Evolutionary conservation across 2,888 invertebrate species (phyloP).

Genomic region (Ormyrus labotus): DNA sequence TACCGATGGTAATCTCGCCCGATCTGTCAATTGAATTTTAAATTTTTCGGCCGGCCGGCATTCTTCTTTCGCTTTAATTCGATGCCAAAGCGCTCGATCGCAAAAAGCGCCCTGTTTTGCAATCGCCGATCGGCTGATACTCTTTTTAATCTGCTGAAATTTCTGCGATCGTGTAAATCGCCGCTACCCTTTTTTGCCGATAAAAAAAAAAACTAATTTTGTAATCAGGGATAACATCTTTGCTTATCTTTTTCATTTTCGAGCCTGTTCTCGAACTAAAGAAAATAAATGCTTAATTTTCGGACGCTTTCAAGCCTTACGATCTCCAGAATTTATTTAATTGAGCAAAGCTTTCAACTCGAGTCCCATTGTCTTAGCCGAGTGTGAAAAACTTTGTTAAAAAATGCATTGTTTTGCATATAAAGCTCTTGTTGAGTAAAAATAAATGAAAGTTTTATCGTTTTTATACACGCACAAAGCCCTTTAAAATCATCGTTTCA

Average conservation of each 20-base stretch:
- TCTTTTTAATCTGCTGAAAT: too few species aligned
- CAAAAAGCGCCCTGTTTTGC: conserved; percentile 13
- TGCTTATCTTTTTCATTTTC: too few species aligned
- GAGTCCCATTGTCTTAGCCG: too few species aligned
- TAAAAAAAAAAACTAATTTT: too few species aligned
- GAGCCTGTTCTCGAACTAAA: too few species aligned
- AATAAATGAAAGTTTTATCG: neutral
- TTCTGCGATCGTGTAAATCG: neutral
- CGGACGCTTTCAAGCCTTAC: too few species aligned
- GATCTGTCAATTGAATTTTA: conserved; percentile 48
- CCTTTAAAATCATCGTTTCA: conserved; percentile 15
- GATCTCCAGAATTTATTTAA: too few species aligned
- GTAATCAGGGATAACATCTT: too few species aligned
- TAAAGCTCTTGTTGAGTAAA: neutral
- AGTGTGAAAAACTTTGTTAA: too few species aligned
- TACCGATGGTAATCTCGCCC: conserved; percentile 21
- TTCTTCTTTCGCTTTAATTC: conserved; percentile 4
- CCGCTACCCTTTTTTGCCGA: neutral
- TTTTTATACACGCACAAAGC: neutral
- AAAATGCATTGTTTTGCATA: neutral
- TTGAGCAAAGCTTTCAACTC: too few species aligned
- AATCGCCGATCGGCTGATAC: conserved; percentile 2
- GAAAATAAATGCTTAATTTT: too few species aligned
- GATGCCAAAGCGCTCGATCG: neutral
- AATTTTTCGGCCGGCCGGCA: conserved; percentile 8